phyloP scores from a whole-genome alignment of 1,140 invertebrate genomes.

The Kradibia gibbosae region DNA sequence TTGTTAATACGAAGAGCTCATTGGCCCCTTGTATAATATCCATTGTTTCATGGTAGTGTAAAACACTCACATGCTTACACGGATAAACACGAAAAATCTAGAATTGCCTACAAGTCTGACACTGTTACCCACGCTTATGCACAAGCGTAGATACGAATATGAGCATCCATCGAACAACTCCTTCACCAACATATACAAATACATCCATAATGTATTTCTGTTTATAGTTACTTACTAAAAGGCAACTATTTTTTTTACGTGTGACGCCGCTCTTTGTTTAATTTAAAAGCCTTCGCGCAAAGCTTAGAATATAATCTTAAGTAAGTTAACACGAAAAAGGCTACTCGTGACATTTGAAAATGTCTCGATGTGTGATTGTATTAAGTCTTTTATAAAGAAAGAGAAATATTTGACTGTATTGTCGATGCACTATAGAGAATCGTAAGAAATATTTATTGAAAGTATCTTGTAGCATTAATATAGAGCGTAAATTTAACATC shows the following conservation, averaged over 20 bases:
- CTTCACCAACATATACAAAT: neutral
- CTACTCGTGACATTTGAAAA: constrained; percentile 30
- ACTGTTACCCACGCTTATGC: neutral
- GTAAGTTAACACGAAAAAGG: constrained; percentile 26
- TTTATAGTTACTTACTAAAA: constrained; percentile 41
- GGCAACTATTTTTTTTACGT: constrained; percentile 36
- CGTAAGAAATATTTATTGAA: neutral
- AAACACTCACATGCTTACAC: neutral
- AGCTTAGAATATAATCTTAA: constrained; percentile 13
- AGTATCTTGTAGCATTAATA: constrained; percentile 7
- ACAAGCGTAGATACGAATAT: neutral
- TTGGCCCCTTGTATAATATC: constrained; percentile 13
- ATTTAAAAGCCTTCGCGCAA: constrained; percentile 39
- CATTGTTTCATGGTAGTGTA: constrained; percentile 10
- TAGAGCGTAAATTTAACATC: neutral
- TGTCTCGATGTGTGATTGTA: neutral
- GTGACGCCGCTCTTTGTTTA: constrained; percentile 40
- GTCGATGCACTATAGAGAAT: neutral
- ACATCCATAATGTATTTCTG: neutral
- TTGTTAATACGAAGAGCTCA: constrained; percentile 19
- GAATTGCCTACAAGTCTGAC: too few species aligned
- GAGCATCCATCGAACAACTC: neutral
- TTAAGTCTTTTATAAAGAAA: neutral
- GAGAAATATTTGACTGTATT: constrained; percentile 3
- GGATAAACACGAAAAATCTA: too few species aligned